Evolutionary conservation across 1,140 invertebrate genomes (phyloP), one percentile per base, ranked within the genome.

Genomic region (Nasonia longicornis): DNA sequence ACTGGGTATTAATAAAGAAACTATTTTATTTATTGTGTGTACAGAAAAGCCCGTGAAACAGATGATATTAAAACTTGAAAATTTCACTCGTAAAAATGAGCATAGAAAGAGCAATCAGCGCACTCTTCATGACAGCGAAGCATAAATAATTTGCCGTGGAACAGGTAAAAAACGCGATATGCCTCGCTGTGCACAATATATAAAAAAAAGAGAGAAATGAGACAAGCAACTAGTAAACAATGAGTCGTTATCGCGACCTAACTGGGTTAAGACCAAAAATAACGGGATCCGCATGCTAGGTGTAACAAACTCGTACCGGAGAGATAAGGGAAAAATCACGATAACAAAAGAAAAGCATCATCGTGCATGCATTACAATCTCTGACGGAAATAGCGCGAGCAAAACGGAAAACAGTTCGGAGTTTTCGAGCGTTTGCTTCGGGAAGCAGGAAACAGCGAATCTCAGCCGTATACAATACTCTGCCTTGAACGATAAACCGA

Each of bases 291-390:
- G 38, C 38, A 42, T 42, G 38, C 38, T 42, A 42, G 38, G 6
- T 42, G 38, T 10, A 42, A 42, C 38, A 35, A 35, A 42, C 38
- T 42, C 1, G 6, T 42, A 10, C 38, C 31, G 0, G 38, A 42
- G 10, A 42, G 38, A 42, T 42, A 42, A 42, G 11, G 38, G 38
- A 42, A 42, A 58, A 58, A 58, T 58, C 31, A 10, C 12, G 52
- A 31, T 31, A 70, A 52, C 29, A 6, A 29, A 70, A 52, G 26
- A 1, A 31, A 20, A 14, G 22, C 2, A 63, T 67, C 66, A 67
- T 29, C 73, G 75, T 77, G 66, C 74, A 80, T 75, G 75, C 52
- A 81, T 80, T 83, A 80, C 70, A 79, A 71, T 58, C 52, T n/a
- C 52, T n/a, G 52, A 6, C 20, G 52, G 69, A 71, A 73, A 63